These are phyloP conservation scores for Serranus cabrilla DNA, from an alignment of 2,797 vertebrate species.

Conservation along the genomic window DNA sequence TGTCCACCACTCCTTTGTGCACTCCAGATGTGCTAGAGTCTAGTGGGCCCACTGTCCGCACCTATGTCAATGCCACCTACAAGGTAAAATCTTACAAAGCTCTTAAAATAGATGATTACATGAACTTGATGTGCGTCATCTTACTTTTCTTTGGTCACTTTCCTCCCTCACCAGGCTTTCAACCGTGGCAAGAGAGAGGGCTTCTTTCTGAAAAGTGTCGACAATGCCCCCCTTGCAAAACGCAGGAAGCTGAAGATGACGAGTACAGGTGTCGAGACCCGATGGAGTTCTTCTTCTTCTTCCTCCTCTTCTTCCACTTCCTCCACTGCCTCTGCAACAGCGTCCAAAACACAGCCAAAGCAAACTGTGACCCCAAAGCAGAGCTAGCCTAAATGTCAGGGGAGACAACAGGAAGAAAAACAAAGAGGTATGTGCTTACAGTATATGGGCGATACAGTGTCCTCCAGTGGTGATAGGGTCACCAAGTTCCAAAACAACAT, in stretches of 20 bases:
- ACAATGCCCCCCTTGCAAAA: constrained; percentile 94
- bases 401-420: constrained; percentile 18
- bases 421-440: constrained; percentile 31
- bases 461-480: constrained; percentile 29
- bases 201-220: constrained; percentile 95
- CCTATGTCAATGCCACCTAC: constrained; percentile 93
- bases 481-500: constrained; percentile 26
- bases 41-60: constrained; percentile 91
- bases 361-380: constrained; percentile 76
- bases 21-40: constrained; percentile 94
- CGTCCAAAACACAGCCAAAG: constrained; percentile 79
- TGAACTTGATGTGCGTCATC: background rate
- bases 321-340: constrained; percentile 76
- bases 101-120: background rate
- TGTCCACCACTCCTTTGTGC: constrained; percentile 93
- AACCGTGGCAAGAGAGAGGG: constrained; percentile 94
- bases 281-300: constrained; percentile 90
- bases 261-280: constrained; percentile 89
- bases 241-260: constrained; percentile 93
- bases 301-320: constrained; percentile 89
- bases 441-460: constrained; percentile 24
- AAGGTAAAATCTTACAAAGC: constrained; percentile 82
- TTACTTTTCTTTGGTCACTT: background rate
- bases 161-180: constrained; percentile 85
- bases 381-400: constrained; percentile 67